Conservation (phyloP, 2,113 vertebrate genomes). For the Dendropsophus ebraccatus region DNA sequence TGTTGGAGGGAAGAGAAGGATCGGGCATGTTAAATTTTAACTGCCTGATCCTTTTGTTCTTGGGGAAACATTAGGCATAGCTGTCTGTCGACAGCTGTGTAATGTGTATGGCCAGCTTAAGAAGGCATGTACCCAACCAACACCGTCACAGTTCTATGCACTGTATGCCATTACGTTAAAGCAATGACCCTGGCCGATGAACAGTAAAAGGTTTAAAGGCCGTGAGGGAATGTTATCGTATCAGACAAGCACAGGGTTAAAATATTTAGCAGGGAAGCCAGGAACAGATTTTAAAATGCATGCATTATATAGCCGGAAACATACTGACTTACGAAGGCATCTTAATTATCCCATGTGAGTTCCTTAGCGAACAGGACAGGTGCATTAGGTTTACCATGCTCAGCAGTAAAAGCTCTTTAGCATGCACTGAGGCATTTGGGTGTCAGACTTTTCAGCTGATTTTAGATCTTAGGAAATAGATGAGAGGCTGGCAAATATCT, state of each 20-base stretch:
- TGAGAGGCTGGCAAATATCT: conserved; percentile 24
- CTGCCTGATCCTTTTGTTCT: no score
- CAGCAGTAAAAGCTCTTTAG: conserved; percentile 48
- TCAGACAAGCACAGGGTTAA: conserved; percentile 23
- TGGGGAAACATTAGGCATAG: no score
- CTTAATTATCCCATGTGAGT: conserved; percentile 52
- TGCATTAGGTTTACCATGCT: conserved; percentile 39
- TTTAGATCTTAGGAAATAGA: conserved; percentile 40
- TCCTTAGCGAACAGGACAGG: conserved; percentile 44
- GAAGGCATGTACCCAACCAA: neutral
- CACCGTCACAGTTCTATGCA: neutral
- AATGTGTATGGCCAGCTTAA: no score
- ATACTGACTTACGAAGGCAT: conserved; percentile 36
- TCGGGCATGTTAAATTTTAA: no score
- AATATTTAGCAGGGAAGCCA: conserved; percentile 27
- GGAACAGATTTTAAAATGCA: conserved; percentile 41
- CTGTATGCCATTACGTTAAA: neutral
- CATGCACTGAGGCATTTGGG: conserved; percentile 24
- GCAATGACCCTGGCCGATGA: neutral
- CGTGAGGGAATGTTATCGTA: neutral
- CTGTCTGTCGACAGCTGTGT: no score
- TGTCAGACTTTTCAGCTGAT: conserved; percentile 44
- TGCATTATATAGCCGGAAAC: conserved; percentile 39
- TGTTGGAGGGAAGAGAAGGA: no score
- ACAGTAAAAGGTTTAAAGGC: neutral